Conservation (phyloP, 53 echinoderm and acorn worm species). For the Pentamera pediparva region DNA sequence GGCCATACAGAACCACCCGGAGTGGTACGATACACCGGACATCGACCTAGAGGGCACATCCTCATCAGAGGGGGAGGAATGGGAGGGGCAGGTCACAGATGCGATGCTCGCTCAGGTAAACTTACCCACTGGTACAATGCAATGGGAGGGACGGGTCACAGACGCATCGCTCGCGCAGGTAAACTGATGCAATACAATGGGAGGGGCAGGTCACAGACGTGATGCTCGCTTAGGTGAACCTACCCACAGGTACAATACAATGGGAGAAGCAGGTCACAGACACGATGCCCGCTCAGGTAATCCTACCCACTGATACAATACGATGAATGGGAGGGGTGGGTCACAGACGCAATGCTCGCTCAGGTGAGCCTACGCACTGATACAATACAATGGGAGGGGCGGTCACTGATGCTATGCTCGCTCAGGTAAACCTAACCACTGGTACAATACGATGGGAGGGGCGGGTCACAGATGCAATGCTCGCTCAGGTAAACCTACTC, state of each 20-base stretch:
- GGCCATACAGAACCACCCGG: slow-evolving; percentile 69
- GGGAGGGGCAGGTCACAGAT: slow-evolving; percentile 74
- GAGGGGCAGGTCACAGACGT: slow-evolving; percentile 65
- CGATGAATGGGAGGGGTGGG: slow-evolving; percentile 53
- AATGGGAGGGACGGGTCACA: slow-evolving; percentile 70
- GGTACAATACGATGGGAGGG: slow-evolving; percentile 70
- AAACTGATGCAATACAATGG: too few relatives aligned
- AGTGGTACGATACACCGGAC: slow-evolving; percentile 57
- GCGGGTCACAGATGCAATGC: slow-evolving; percentile 73
- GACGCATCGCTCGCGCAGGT: slow-evolving; percentile 77
- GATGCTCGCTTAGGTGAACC: slow-evolving; percentile 74
- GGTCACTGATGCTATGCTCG: slow-evolving; percentile 81
- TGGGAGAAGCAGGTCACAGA: slow-evolving; percentile 76
- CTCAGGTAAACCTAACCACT: slow-evolving; percentile 57
- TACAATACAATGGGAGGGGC: slow-evolving; percentile 61
- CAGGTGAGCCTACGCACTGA: slow-evolving; percentile 37
- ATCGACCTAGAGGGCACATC: neutral
- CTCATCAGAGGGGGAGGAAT: too few relatives aligned
- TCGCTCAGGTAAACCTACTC: too few relatives aligned
- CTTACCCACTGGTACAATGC: too few relatives aligned
- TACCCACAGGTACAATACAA: too few relatives aligned
- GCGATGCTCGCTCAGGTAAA: slow-evolving; percentile 82
- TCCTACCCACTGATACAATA: too few relatives aligned
- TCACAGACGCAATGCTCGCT: slow-evolving; percentile 86
- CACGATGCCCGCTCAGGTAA: slow-evolving; percentile 78